Evolutionary conservation across 2,888 invertebrate genomes (phyloP).

Genomic region (Heliconius charithonia): DNA sequence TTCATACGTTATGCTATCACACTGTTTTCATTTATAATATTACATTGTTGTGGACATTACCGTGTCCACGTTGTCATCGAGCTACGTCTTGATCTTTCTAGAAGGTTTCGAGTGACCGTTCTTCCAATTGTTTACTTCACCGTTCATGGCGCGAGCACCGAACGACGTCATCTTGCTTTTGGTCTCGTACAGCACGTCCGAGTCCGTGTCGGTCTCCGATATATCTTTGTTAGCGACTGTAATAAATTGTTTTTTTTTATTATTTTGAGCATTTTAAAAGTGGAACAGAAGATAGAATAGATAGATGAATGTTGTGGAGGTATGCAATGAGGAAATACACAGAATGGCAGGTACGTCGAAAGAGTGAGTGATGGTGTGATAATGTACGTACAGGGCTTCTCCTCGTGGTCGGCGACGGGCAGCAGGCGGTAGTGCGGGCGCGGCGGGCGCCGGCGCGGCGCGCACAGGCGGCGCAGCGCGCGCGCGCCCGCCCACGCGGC

Average conservation of each 20-base stretch:
- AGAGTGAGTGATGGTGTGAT: too few species aligned
- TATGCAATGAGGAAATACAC: too few species aligned
- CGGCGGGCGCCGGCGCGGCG: slow-evolving; percentile 80
- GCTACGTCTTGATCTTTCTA: slow-evolving; percentile 76
- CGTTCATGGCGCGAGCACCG: slow-evolving; percentile 67
- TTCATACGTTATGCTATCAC: slow-evolving; percentile 12
- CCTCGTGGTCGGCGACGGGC: slow-evolving; percentile 87
- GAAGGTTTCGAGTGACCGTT: slow-evolving; percentile 81
- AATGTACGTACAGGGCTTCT: slow-evolving; percentile 85
- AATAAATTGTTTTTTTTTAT: slow-evolving; percentile 48
- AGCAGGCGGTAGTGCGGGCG: slow-evolving; percentile 87
- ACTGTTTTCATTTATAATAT: not conserved
- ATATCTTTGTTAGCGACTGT: slow-evolving; percentile 85
- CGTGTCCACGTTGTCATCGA: slow-evolving; percentile 46
- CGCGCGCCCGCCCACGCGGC: slow-evolving; percentile 85
- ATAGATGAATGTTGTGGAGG: too few species aligned
- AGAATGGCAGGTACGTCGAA: too few species aligned
- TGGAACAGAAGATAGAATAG: not conserved
- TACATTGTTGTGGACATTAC: slow-evolving; percentile 34
- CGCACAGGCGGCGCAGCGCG: slow-evolving; percentile 73
- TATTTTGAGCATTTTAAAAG: not conserved
- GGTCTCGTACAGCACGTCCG: slow-evolving; percentile 92
- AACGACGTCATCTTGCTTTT: slow-evolving; percentile 84
- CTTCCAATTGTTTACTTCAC: slow-evolving; percentile 79
- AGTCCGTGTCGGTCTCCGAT: slow-evolving; percentile 92